Percentiles rank a stretch among this genome's conserved stretches.
phyloP scores from a whole-genome alignment of 2,888 invertebrate genomes.

The Mycogona germanica region DNA sequence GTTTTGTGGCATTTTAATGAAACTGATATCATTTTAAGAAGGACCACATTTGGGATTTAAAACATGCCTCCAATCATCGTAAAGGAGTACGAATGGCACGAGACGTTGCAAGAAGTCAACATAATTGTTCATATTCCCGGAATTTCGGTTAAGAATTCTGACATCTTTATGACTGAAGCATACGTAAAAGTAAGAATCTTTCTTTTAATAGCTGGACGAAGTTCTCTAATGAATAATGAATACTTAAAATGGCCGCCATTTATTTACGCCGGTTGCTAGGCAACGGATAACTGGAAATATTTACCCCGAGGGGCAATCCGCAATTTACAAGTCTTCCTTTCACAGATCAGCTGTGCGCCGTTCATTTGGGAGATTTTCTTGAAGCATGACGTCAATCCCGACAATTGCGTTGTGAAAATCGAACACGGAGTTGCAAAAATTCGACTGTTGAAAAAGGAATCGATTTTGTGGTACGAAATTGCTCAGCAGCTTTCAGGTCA shows the following conservation, averaged over 20 bases:
- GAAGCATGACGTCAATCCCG: neutral
- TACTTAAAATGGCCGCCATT: neutral
- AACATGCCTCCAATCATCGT: conserved; percentile 47
- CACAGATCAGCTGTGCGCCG: conserved; percentile 1
- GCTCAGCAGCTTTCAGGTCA: too few species aligned
- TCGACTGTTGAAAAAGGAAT: neutral
- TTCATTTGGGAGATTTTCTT: conserved; percentile 13
- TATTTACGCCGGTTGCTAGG: conserved; percentile 6
- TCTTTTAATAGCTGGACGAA: neutral
- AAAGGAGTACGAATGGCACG: conserved; percentile 62
- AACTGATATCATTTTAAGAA: too few species aligned
- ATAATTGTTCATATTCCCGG: conserved; percentile 46
- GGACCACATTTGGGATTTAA: neutral
- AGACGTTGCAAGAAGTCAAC: conserved; percentile 47
- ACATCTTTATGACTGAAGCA: conserved; percentile 7
- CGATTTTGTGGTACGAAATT: neutral
- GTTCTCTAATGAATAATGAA: too few species aligned
- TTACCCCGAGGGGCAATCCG: neutral
- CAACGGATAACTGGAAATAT: conserved; percentile 5
- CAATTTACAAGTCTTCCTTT: conserved; percentile 2
- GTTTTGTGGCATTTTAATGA: too few species aligned
- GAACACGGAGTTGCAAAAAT: neutral
- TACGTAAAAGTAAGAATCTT: conserved; percentile 9
- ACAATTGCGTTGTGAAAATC: neutral
- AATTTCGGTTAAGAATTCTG: neutral